Percentiles rank a stretch among this genome's conserved stretches.
phyloP scores from a whole-genome alignment of 2,888 invertebrate species.

The Himalopsyche kuldschensis region DNA sequence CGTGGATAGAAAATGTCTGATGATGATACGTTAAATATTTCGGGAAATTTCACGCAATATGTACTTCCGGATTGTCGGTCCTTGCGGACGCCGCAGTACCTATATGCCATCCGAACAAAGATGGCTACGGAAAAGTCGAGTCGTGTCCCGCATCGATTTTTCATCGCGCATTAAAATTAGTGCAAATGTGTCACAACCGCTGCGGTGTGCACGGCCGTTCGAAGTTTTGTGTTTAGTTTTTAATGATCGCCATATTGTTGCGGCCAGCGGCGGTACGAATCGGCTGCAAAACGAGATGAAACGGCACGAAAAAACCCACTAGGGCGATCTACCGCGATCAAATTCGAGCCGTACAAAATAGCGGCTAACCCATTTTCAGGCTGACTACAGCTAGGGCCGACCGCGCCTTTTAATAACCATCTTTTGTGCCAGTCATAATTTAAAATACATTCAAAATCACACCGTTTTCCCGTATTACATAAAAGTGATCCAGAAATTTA shows the following conservation, averaged over 20 bases:
- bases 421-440: not conserved
- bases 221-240: constrained; percentile 25
- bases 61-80: not conserved
- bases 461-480: not conserved
- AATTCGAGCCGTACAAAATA: not conserved
- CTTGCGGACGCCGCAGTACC: not conserved
- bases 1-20: too few relatives aligned
- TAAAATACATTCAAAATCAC: not conserved
- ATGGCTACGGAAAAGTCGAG: constrained; percentile 34
- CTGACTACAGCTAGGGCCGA: not conserved
- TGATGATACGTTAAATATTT: not conserved
- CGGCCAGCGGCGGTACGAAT: not conserved
- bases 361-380: not conserved
- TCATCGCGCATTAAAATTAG: constrained; percentile 23
- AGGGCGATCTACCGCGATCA: not conserved
- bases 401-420: not conserved
- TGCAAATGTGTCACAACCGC: constrained; percentile 26
- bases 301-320: not conserved
- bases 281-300: not conserved
- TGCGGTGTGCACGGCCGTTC: constrained; percentile 19
- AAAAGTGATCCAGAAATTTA: not conserved
- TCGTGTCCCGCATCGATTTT: constrained; percentile 35
- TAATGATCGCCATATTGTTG: not conserved
- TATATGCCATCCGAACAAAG: constrained; percentile 31
- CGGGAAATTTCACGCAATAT: not conserved